phyloP scores from a whole-genome alignment of 2,113 vertebrate species.

The Cottus gobio region DNA sequence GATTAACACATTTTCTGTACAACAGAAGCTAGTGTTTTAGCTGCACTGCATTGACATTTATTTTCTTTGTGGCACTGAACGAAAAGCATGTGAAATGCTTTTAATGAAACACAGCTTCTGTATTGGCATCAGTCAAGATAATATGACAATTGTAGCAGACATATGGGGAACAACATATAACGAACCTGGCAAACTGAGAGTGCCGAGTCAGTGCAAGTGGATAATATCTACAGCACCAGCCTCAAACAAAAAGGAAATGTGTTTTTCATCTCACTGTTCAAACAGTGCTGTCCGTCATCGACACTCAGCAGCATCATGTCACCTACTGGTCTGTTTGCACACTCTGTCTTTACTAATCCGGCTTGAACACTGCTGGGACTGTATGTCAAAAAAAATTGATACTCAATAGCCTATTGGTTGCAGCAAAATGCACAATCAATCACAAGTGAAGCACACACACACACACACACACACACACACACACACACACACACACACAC shows the following conservation, averaged over 20 bases:
- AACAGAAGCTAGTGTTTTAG: slow-evolving; percentile 17
- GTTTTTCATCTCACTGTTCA: slow-evolving; percentile 7
- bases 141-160: background rate
- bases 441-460: slow-evolving; percentile 25
- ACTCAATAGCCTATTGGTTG: slow-evolving; percentile 36
- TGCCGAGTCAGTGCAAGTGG: slow-evolving; percentile 16
- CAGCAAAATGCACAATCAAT: slow-evolving; percentile 61
- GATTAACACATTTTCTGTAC: slow-evolving; percentile 14
- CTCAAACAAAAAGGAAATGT: slow-evolving; percentile 14
- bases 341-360: slow-evolving; percentile 17
- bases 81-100: background rate
- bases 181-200: background rate
- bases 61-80: background rate
- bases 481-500: background rate
- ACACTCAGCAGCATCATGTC: slow-evolving; percentile 11
- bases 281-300: slow-evolving; percentile 4
- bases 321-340: slow-evolving; percentile 12
- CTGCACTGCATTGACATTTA: background rate
- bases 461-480: background rate
- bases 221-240: slow-evolving; percentile 2
- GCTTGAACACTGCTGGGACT: slow-evolving; percentile 7
- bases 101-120: background rate
- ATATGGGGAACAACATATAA: slow-evolving; percentile 1
- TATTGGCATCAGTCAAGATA: background rate
- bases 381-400: slow-evolving; percentile 20